Evolutionary conservation across 92 coral and sea anemone genomes (phyloP), one percentile per base, ranked within the genome.

Genomic region (Umimayanthus kanabou): DNA sequence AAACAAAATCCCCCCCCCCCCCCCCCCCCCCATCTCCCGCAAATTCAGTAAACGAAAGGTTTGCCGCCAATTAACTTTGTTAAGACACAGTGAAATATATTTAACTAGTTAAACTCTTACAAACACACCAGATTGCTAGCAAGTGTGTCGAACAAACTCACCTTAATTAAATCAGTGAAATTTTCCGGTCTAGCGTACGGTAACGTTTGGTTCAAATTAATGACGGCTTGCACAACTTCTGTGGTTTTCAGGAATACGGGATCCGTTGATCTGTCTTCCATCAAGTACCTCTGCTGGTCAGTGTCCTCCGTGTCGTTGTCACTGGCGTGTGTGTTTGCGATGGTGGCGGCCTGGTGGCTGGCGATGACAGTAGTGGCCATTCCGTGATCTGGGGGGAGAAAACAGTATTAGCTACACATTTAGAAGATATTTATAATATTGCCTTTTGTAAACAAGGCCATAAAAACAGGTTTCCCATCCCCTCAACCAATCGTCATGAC

Each of bases 181-280:
- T 73, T 73, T n/a, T 83, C 87, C 6, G 87, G 87, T 37, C 87
- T 70, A 5, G 87, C 87, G 65, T 42, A 83, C 26, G 87, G 87
- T 83, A 83, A 83, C 28, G 87, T 83, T 83, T 83, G 87, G 37
- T 83, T 83, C 77, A 83, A 72, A 40, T 71, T 83, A 37, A 83
- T 83, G 66, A 83, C 87, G 58, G 87, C 87, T 69, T 83, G 87
- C n/a, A 83, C 87, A 28, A 83, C 87, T 16, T 83, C 87, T 20
- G 87, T 83, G 42, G 87, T 83, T 55, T 83, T 83, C 14, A 69
- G 77, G 39, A 83, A 83, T 9, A 83, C 87, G 26, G 87, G 47
- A 28, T 83, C 87, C 18, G 87, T 39, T 49, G 87, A 83, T 72
- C 87, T 69, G 67, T 83, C 87, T 72, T 83, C 78, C 77, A 83